Percentiles rank a stretch among this genome's conserved stretches.
These are phyloP conservation scores for Heterohyrax brucei DNA, from an alignment of 2,797 vertebrate genomes.

Conservation along the genomic window DNA sequence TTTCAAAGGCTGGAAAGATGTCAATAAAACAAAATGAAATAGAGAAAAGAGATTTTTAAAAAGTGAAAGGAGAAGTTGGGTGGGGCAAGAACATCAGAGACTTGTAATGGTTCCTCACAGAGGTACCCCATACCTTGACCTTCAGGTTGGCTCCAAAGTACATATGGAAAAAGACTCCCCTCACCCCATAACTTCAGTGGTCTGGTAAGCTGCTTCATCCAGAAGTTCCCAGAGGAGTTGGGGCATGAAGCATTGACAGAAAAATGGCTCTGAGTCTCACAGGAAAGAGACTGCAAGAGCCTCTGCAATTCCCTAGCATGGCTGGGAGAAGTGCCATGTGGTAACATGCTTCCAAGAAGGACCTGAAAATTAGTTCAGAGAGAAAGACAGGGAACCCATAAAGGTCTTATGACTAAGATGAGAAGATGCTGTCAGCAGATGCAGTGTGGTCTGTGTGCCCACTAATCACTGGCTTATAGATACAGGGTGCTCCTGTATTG, in stretches of 20 bases:
- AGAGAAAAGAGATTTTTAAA: background rate
- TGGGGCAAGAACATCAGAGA: background rate
- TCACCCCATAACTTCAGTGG: background rate
- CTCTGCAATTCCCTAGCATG: background rate
- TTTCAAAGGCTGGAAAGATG: conserved; percentile 28
- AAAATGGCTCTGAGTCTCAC: background rate
- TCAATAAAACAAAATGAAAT: background rate
- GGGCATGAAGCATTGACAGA: background rate
- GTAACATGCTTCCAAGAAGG: background rate
- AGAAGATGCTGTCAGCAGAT: conserved; percentile 29
- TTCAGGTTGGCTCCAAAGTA: background rate
- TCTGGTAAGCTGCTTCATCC: background rate
- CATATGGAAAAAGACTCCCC: background rate
- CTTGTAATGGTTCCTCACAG: background rate
- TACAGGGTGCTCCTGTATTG: background rate
- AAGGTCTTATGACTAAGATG: background rate
- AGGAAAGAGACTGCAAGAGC: background rate
- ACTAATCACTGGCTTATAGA: background rate
- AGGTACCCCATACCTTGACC: background rate
- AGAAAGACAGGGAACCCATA: background rate
- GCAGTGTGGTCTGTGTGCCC: background rate
- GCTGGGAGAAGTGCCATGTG: background rate
- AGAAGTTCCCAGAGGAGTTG: background rate
- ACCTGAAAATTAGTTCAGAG: background rate
- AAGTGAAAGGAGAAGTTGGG: background rate